Percentiles rank a stretch among this genome's conserved stretches.
Conservation (phyloP, 2,888 invertebrate genomes). For the Tenthredo mesomela region DNA sequence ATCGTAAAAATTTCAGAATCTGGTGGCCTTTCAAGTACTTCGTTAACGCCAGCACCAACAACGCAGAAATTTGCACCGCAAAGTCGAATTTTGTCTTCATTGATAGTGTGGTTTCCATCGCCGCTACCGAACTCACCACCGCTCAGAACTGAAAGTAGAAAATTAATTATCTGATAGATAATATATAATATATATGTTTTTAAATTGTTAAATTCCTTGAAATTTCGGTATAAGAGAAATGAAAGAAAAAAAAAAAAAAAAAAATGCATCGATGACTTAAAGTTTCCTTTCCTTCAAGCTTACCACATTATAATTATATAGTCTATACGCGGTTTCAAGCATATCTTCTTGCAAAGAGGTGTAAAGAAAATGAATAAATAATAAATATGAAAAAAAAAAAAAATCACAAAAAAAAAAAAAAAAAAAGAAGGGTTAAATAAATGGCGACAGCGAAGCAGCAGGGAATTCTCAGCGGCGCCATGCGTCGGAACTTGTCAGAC, state of each 20-base stretch:
- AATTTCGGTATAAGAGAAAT: background rate
- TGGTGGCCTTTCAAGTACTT: constrained; percentile 89
- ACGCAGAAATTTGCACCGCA: constrained; percentile 93
- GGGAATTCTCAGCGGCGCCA: background rate
- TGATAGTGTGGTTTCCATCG: constrained; percentile 75
- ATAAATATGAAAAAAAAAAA: background rate
- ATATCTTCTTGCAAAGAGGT: background rate
- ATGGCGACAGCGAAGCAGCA: background rate
- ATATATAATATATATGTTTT: too few relatives aligned
- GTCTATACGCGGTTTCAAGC: background rate
- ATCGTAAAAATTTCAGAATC: constrained; percentile 93
- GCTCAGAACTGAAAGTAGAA: constrained; percentile 83
- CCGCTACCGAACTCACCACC: constrained; percentile 85
- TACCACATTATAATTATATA: background rate
- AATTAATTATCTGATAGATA: too few relatives aligned
- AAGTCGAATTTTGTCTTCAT: constrained; percentile 79
- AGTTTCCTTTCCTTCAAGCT: background rate
- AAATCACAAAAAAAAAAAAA: background rate
- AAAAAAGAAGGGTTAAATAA: background rate
- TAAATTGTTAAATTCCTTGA: too few relatives aligned
- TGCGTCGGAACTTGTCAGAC: constrained; percentile 21
- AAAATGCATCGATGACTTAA: background rate
- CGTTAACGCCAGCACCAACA: constrained; percentile 85
- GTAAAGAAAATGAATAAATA: background rate
- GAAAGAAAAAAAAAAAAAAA: background rate